These are phyloP conservation scores for Thalpophila matura DNA, from an alignment of 2,888 invertebrate species.

Conservation along the genomic window DNA sequence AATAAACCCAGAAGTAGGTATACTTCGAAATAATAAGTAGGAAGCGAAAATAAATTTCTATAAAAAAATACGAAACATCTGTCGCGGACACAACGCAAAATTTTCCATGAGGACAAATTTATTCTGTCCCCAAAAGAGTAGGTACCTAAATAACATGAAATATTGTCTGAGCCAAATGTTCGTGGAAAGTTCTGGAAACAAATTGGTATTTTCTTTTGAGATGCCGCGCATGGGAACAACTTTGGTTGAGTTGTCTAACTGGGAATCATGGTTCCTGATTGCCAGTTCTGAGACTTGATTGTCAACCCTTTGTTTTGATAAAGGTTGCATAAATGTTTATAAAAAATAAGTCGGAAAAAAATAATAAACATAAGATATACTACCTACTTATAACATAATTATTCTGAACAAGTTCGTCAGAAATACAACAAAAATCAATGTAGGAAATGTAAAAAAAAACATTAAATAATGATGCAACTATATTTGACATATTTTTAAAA, in stretches of 20 bases:
- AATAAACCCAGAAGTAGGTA: constrained; percentile 27
- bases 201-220: constrained; percentile 70
- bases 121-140: constrained; percentile 84
- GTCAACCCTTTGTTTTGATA: constrained; percentile 21
- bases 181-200: constrained; percentile 67
- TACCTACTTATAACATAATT: too few species aligned
- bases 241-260: constrained; percentile 46
- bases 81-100: constrained; percentile 72
- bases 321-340: neutral
- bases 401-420: too few species aligned
- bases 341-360: too few species aligned
- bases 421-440: too few species aligned
- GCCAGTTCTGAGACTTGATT: constrained; percentile 14
- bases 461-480: too few species aligned
- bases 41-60: constrained; percentile 59
- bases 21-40: constrained; percentile 46
- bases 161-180: constrained; percentile 82
- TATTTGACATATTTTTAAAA: too few species aligned
- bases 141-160: constrained; percentile 86
- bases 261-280: constrained; percentile 36
- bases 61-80: constrained; percentile 76
- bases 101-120: constrained; percentile 76
- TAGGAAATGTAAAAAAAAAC: too few species aligned
- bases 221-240: constrained; percentile 29
- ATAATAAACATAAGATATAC: too few species aligned